Conservation (phyloP, 2,888 invertebrate species). For the Agriopis leucophaearia region DNA sequence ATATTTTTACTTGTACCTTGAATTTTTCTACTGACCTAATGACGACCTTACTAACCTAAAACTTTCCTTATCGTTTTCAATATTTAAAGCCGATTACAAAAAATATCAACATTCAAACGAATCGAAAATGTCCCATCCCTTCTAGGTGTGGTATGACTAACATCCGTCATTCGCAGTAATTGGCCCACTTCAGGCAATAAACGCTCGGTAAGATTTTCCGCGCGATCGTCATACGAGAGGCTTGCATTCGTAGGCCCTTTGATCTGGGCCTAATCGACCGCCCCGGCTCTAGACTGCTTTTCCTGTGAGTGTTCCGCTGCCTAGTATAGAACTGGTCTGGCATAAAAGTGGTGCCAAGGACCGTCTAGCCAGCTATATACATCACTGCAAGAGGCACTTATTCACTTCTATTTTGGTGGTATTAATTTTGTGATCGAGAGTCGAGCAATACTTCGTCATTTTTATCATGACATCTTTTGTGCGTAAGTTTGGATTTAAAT, state of each 20-base stretch:
- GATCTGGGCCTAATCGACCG: conserved; percentile 31
- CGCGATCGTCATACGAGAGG: conserved; percentile 23
- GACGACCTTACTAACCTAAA: background rate
- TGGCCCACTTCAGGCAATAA: conserved; percentile 21
- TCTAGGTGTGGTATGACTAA: conserved; percentile 1
- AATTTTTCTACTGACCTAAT: too few species aligned
- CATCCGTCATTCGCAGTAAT: conserved; percentile 8
- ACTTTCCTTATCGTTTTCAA: background rate
- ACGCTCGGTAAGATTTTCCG: conserved; percentile 30
- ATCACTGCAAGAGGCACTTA: too few species aligned
- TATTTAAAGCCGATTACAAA: background rate
- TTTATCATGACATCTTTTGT: too few species aligned
- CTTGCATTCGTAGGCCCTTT: conserved; percentile 19
- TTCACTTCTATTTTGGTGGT: too few species aligned
- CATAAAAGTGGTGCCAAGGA: conserved; percentile 1
- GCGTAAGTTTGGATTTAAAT: too few species aligned
- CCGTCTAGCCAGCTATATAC: too few species aligned
- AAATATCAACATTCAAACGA: background rate
- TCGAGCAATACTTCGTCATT: too few species aligned
- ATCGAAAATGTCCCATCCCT: background rate
- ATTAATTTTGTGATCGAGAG: too few species aligned
- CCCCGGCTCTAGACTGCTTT: conserved; percentile 9
- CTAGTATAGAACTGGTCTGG: background rate
- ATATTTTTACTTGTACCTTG: too few species aligned
- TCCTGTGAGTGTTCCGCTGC: background rate